Conservation (phyloP, 1,140 invertebrate genomes). For the Bombus confusus region DNA sequence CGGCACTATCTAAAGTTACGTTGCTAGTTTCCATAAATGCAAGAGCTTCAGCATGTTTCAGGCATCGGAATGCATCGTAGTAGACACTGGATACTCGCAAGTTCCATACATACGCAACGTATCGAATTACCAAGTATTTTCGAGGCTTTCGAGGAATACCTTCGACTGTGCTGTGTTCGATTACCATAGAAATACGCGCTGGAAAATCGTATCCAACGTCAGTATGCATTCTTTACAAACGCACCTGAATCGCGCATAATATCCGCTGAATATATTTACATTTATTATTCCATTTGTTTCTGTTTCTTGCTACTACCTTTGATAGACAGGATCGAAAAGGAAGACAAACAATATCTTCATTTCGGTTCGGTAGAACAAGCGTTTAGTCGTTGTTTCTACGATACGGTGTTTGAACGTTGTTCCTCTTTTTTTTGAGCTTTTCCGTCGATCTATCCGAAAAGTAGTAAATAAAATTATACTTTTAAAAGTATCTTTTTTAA, state of each 20-base stretch:
- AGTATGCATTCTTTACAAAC: constrained; percentile 27
- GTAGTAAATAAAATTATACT: no score
- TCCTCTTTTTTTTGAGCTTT: no score
- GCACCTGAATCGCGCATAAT: constrained; percentile 8
- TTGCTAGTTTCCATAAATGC: constrained; percentile 19
- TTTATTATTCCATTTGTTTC: constrained; percentile 2
- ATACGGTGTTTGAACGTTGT: no score
- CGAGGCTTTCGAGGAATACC: constrained; percentile 13
- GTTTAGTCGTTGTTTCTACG: no score
- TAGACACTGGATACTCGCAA: constrained; percentile 53
- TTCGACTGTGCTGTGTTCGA: constrained; percentile 25
- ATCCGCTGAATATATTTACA: constrained; percentile 23
- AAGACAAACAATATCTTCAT: no score
- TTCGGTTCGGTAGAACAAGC: no score
- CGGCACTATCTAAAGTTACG: neutral
- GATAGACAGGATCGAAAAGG: neutral
- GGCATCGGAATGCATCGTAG: constrained; percentile 43
- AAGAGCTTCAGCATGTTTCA: constrained; percentile 11
- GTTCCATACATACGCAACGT: constrained; percentile 44
- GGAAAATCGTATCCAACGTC: constrained; percentile 15
- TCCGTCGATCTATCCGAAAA: no score
- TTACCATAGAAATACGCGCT: constrained; percentile 55
- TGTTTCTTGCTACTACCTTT: no score
- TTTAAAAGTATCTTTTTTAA: no score
- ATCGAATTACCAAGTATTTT: constrained; percentile 64